Conservation (phyloP, 1,140 invertebrate species). For the Hesperophylax magnus region DNA sequence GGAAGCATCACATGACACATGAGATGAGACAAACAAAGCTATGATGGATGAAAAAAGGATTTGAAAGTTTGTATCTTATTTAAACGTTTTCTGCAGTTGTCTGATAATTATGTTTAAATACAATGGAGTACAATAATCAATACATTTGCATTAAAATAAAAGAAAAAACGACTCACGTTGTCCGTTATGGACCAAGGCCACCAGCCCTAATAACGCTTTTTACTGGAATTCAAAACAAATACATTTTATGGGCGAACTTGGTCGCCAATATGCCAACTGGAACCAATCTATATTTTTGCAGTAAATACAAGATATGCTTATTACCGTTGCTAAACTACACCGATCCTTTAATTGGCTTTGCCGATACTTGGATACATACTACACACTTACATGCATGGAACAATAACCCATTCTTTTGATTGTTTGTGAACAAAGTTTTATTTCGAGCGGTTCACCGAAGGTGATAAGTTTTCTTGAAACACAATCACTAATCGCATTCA, state of each 20-base stretch:
- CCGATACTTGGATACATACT: too few relatives aligned
- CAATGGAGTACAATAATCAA: conserved; percentile 17
- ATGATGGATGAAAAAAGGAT: conserved; percentile 18
- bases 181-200: conserved; percentile 38
- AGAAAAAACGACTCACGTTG: conserved; percentile 41
- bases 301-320: neutral
- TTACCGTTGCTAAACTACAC: neutral
- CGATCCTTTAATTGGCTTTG: too few relatives aligned
- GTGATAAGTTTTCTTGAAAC: too few relatives aligned
- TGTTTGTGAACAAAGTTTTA: too few relatives aligned
- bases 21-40: conserved; percentile 5
- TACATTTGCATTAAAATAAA: conserved; percentile 36
- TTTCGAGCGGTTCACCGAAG: too few relatives aligned
- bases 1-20: neutral
- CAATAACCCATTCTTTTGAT: too few relatives aligned
- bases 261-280: conserved; percentile 32
- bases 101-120: conserved; percentile 7
- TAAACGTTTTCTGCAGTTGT: neutral
- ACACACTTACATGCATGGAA: too few relatives aligned
- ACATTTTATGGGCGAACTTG: conserved; percentile 43
- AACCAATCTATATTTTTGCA: conserved; percentile 5
- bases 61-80: neutral
- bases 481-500: too few relatives aligned
- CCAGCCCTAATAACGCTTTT: conserved; percentile 37
- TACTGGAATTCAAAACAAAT: conserved; percentile 46